Conservation (phyloP, 2,888 invertebrate species). For the Scotopteryx bipunctaria region DNA sequence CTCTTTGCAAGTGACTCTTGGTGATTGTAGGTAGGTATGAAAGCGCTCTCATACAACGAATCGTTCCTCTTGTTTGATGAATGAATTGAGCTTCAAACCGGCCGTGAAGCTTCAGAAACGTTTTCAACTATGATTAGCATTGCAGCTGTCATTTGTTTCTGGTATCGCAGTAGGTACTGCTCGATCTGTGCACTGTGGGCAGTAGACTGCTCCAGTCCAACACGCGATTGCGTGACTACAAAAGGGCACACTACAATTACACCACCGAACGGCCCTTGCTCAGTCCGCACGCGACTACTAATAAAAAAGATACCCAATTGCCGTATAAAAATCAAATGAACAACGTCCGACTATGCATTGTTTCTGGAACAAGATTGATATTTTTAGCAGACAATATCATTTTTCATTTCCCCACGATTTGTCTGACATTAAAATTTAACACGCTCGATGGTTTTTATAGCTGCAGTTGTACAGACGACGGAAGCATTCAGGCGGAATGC, state of each 20-base stretch:
- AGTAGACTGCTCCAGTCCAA: slow-evolving; percentile 14
- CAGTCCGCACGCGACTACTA: slow-evolving; percentile 67
- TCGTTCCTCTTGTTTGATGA: no score
- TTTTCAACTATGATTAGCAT: no score
- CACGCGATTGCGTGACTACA: slow-evolving; percentile 74
- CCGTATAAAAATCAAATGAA: slow-evolving; percentile 50
- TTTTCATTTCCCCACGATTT: slow-evolving; percentile 42
- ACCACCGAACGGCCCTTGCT: slow-evolving; percentile 63
- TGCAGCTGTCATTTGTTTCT: no score
- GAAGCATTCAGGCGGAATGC: slow-evolving; percentile 22
- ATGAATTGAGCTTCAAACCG: no score
- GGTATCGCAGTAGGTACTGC: slow-evolving; percentile 1
- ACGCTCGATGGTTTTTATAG: slow-evolving; percentile 40
- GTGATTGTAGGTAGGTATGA: no score
- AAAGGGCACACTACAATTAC: slow-evolving; percentile 69
- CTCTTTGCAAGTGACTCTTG: no score
- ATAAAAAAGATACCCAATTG: slow-evolving; percentile 58
- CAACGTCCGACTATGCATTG: slow-evolving; percentile 42
- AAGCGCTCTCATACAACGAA: no score
- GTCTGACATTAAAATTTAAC: slow-evolving; percentile 39
- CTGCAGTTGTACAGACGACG: slow-evolving; percentile 30
- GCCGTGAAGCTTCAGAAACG: no score
- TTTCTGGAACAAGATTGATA: slow-evolving; percentile 42
- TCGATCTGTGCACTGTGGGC: not conserved
- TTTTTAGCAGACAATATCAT: slow-evolving; percentile 43